phyloP scores from a whole-genome alignment of 2,888 invertebrate species.

The Stictocephala bisonia region DNA sequence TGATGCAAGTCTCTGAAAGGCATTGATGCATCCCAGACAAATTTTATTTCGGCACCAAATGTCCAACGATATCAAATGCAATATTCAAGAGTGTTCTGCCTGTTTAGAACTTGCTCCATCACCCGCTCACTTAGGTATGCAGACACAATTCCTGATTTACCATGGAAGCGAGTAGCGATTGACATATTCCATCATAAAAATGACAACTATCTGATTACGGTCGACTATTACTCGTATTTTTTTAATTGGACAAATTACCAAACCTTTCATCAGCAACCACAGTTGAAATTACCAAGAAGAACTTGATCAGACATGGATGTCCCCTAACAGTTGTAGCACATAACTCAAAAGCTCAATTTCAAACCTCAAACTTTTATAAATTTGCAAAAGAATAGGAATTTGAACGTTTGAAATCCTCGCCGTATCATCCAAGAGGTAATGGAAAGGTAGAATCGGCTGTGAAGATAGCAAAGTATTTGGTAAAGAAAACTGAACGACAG shows the following conservation, averaged over 20 bases:
- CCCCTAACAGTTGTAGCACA: background rate
- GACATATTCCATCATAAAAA: background rate
- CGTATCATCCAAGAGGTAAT: constrained; percentile 53
- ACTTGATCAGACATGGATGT: background rate
- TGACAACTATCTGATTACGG: background rate
- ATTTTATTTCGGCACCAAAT: background rate
- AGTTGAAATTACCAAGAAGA: background rate
- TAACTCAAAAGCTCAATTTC: background rate
- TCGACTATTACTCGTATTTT: background rate
- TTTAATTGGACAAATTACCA: background rate
- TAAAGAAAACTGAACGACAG: constrained; percentile 51
- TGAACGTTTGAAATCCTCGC: constrained; percentile 53
- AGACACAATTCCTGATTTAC: background rate
- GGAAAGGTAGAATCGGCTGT: constrained; percentile 58
- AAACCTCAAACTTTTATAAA: background rate
- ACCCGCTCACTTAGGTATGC: background rate
- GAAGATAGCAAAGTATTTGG: constrained; percentile 54
- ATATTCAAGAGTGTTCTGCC: background rate
- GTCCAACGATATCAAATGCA: background rate
- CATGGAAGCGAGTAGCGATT: background rate
- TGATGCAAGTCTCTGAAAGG: background rate
- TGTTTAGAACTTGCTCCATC: background rate
- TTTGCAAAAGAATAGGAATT: constrained; percentile 55
- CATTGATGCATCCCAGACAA: background rate
- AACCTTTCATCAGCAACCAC: background rate